A percentile compares a stretch with the other conserved stretches of the same genome.
Evolutionary conservation across 2,888 invertebrate species (phyloP).

Genomic region (Cotesia congregata): DNA sequence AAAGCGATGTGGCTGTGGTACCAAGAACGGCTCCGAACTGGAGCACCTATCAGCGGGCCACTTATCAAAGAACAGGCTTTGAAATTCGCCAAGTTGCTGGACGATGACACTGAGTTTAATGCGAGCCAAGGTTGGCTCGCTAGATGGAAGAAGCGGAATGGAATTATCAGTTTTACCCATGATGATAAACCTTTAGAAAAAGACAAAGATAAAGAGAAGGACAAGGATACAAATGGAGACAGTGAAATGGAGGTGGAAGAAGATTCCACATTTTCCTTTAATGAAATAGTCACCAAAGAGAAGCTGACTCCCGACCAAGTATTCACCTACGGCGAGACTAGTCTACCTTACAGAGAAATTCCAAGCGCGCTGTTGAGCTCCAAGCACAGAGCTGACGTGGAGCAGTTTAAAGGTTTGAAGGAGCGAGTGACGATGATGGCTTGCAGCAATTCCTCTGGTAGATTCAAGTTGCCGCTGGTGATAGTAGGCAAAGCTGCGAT

Average conservation of each 20-base stretch:
- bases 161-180: no score
- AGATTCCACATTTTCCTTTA: background rate
- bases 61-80: slow-evolving; percentile 3
- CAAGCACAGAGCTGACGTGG: background rate
- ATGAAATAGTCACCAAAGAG: background rate
- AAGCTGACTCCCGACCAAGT: slow-evolving; percentile 15
- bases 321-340: slow-evolving; percentile 36
- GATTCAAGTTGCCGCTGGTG: slow-evolving; percentile 35
- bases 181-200: no score
- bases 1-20: slow-evolving; percentile 2
- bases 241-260: background rate
- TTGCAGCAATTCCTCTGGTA: slow-evolving; percentile 46
- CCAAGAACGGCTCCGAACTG: background rate
- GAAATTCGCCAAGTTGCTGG: background rate
- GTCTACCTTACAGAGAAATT: slow-evolving; percentile 17
- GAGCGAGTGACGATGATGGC: background rate
- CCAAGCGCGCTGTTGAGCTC: background rate
- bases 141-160: slow-evolving; percentile 11
- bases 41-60: background rate
- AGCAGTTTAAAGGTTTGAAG: background rate
- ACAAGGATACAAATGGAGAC: background rate
- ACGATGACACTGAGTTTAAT: background rate
- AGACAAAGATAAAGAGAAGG: no score
- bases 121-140: slow-evolving; percentile 2
- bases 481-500: slow-evolving; percentile 47